Evolutionary conservation across 1,140 invertebrate species (phyloP).

Genomic region (Calliphora vicina): DNA sequence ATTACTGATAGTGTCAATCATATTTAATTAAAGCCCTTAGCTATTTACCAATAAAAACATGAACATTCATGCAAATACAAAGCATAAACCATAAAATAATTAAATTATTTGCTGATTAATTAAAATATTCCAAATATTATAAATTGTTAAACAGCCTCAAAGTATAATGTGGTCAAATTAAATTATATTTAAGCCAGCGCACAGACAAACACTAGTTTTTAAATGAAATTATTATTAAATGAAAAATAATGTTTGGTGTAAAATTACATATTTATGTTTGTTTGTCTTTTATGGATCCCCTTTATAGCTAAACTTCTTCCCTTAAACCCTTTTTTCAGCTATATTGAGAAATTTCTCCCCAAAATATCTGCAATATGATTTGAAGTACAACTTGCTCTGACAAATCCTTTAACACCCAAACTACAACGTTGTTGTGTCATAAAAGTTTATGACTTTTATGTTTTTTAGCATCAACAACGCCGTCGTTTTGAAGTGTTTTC

Average conservation of each 20-base stretch:
- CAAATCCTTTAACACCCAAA: neutral
- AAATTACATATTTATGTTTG: too few relatives aligned
- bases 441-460: constrained; percentile 6
- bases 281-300: too few relatives aligned
- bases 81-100: constrained; percentile 29
- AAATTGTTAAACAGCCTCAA: neutral
- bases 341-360: too few relatives aligned
- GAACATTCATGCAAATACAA: neutral
- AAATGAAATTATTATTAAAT: too few relatives aligned
- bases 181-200: neutral
- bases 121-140: constrained; percentile 19
- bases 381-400: neutral
- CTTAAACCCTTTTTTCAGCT: too few relatives aligned
- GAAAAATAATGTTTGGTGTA: too few relatives aligned
- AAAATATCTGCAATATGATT: too few relatives aligned
- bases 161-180: neutral
- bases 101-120: constrained; percentile 31
- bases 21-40: constrained; percentile 21
- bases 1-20: constrained; percentile 33
- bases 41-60: neutral
- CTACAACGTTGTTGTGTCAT: neutral
- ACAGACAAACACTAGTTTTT: too few relatives aligned
- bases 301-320: too few relatives aligned
- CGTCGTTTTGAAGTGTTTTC: neutral
- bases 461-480: neutral